Evolutionary conservation across 2,797 vertebrate genomes (phyloP).

Genomic region (Momotus momota): DNA sequence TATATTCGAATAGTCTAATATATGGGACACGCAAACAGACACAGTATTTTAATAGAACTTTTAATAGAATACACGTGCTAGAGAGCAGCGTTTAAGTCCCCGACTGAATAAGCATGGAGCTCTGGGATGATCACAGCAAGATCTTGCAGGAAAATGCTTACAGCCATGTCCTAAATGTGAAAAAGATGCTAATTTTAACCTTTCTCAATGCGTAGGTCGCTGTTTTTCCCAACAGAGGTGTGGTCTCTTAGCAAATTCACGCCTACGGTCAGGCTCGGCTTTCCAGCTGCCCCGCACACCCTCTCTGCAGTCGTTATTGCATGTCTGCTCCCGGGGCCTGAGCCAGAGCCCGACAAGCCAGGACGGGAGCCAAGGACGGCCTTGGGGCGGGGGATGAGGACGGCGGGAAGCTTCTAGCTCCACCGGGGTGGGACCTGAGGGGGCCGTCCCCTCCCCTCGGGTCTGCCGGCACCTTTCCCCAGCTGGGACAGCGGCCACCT

Average conservation of each 20-base stretch:
- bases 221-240: accelerated
- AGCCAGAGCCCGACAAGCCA: accelerated
- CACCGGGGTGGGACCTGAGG: accelerated
- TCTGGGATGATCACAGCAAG: not conserved
- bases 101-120: accelerated
- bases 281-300: not conserved
- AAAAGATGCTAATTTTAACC: too few relatives aligned
- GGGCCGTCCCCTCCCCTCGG: accelerated
- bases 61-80: accelerated
- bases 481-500: not conserved
- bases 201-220: not conserved
- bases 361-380: accelerated
- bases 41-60: not conserved
- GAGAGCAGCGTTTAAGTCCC: not conserved
- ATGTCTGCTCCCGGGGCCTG: accelerated
- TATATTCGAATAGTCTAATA: not conserved
- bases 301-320: not conserved
- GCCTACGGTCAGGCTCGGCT: accelerated
- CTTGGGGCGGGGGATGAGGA: accelerated
- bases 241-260: accelerated
- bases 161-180: not conserved
- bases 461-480: not conserved
- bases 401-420: accelerated
- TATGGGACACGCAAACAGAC: not conserved
- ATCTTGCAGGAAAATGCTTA: not conserved